These are phyloP conservation scores for Nothobranchius furzeri DNA, from an alignment of 2,113 vertebrate genomes.

Conservation along the genomic window DNA sequence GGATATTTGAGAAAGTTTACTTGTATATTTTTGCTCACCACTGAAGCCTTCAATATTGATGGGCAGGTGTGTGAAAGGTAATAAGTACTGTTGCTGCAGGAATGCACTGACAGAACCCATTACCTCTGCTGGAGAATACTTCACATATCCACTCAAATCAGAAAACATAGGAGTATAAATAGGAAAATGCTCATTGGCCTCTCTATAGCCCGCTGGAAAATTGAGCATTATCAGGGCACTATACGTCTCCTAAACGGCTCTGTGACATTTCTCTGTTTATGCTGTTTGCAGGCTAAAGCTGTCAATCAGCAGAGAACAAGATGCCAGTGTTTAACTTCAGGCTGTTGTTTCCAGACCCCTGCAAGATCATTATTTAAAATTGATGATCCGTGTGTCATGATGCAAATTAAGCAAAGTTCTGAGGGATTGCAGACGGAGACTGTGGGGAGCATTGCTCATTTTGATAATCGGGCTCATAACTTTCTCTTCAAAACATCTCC, in stretches of 20 bases:
- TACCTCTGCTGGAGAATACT: constrained; percentile 60
- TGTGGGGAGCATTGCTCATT: neutral
- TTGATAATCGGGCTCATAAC: constrained; percentile 1
- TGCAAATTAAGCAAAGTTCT: constrained; percentile 34
- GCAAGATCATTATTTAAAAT: constrained; percentile 38
- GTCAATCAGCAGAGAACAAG: constrained; percentile 55
- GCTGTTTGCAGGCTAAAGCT: constrained; percentile 42
- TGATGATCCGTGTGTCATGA: constrained; percentile 35
- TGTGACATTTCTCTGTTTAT: constrained; percentile 43
- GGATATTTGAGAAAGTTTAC: constrained; percentile 58
- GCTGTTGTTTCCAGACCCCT: constrained; percentile 39
- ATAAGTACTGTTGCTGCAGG: constrained; percentile 49
- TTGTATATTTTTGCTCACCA: constrained; percentile 50
- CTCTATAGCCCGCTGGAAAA: constrained; percentile 45
- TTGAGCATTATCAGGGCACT: constrained; percentile 49
- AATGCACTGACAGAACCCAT: constrained; percentile 62
- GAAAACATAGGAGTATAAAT: constrained; percentile 61
- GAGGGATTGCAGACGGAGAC: constrained; percentile 17
- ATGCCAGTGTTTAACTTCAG: constrained; percentile 33
- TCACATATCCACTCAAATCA: constrained; percentile 63
- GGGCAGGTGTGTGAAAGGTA: constrained; percentile 54
- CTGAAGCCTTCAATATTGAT: constrained; percentile 50
- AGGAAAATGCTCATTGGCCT: constrained; percentile 58
- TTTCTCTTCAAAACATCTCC: neutral
- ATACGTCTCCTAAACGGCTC: constrained; percentile 56